phyloP scores from a whole-genome alignment of 2,113 vertebrate species.

The Meleagris gallopavo region DNA sequence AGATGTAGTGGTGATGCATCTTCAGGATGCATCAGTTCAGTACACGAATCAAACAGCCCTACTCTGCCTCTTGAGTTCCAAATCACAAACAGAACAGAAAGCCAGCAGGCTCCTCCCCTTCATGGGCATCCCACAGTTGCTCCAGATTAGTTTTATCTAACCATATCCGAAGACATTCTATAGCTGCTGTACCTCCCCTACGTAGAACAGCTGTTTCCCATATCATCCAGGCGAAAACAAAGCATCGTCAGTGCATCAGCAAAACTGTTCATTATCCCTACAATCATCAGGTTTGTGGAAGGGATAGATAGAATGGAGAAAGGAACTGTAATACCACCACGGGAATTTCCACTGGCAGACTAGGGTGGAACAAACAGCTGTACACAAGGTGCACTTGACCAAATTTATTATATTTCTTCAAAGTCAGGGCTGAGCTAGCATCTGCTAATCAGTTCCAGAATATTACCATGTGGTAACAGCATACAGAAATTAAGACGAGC shows the following conservation, averaged over 20 bases:
- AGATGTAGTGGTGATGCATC: not conserved
- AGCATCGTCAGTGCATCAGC: not conserved
- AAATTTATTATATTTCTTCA: not conserved
- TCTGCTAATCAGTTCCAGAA: conserved; percentile 1
- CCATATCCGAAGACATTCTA: not conserved
- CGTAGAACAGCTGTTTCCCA: not conserved
- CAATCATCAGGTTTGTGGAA: not conserved
- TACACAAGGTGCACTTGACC: not conserved
- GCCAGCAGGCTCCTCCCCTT: not conserved
- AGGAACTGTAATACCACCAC: not conserved
- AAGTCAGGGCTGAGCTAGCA: not conserved
- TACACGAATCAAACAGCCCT: not conserved
- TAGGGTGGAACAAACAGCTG: not conserved
- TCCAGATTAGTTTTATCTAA: not conserved
- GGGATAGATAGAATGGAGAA: not conserved
- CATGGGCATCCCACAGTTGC: not conserved
- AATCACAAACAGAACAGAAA: not conserved
- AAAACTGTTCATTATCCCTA: not conserved
- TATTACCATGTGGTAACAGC: not conserved
- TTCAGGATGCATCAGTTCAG: not conserved
- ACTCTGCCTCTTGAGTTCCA: not conserved
- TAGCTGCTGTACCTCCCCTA: not conserved
- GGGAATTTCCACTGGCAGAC: not conserved
- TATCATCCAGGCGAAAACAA: fast-evolving
- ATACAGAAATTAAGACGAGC: not conserved